phyloP scores from a whole-genome alignment of 1,140 invertebrate species.

The Solenopsis invicta region DNA sequence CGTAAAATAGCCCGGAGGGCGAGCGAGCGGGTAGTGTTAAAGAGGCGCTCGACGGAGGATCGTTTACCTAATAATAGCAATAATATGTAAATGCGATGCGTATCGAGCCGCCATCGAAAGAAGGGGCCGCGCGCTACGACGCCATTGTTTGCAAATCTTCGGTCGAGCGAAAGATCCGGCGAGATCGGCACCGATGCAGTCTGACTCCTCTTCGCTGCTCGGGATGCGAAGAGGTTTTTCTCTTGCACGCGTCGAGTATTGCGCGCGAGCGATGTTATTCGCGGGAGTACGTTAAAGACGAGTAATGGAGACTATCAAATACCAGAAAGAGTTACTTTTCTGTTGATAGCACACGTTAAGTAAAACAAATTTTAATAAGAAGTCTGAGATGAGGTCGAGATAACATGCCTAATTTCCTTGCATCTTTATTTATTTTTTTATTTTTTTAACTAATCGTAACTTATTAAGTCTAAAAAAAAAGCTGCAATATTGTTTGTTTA shows the following conservation, averaged over 20 bases:
- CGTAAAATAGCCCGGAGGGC: slow-evolving; percentile 83
- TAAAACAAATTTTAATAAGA: background rate
- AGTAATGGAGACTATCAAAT: slow-evolving; percentile 21
- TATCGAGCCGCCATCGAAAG: slow-evolving; percentile 86
- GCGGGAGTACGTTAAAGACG: background rate
- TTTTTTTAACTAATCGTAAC: background rate
- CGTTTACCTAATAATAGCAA: slow-evolving; percentile 87
- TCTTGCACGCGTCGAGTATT: slow-evolving; percentile 14
- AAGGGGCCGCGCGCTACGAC: slow-evolving; percentile 82
- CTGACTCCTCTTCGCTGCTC: slow-evolving; percentile 5
- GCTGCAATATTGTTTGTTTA: too few relatives aligned
- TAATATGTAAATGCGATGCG: slow-evolving; percentile 87
- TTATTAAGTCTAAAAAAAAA: too few relatives aligned
- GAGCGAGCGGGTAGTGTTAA: slow-evolving; percentile 82
- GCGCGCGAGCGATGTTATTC: background rate
- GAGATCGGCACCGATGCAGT: slow-evolving; percentile 34
- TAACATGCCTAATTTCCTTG: too few relatives aligned
- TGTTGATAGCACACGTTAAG: background rate
- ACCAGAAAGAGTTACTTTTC: background rate
- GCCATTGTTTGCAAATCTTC: slow-evolving; percentile 86
- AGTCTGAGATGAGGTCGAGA: background rate
- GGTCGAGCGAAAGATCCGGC: slow-evolving; percentile 75
- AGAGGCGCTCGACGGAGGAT: slow-evolving; percentile 83
- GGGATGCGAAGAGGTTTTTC: slow-evolving; percentile 34
- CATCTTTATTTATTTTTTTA: too few relatives aligned